These are phyloP conservation scores for Malacosoma neustria DNA, from an alignment of 2,888 invertebrate genomes.

Conservation along the genomic window DNA sequence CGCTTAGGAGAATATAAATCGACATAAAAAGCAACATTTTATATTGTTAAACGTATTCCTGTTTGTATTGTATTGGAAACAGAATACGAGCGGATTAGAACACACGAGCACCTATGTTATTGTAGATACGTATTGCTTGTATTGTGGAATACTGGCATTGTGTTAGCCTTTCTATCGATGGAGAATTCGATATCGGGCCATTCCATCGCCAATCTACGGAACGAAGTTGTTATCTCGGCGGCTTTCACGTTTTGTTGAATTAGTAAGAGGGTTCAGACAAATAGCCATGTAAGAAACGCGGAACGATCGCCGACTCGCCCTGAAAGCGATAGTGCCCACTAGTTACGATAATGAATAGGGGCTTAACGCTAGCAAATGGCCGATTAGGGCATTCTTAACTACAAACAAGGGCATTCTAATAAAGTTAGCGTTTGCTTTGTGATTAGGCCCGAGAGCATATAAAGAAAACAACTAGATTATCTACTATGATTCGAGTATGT, in stretches of 20 bases:
- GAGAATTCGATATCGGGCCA: conserved; percentile 20
- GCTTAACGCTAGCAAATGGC: conserved; percentile 57
- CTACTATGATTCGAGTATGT: too few species aligned
- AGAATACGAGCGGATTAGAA: not conserved
- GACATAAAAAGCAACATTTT: not conserved
- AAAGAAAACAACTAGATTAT: too few species aligned
- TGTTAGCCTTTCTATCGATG: not conserved
- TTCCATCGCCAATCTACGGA: conserved; percentile 39
- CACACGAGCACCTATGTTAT: not conserved
- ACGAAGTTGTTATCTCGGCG: conserved; percentile 47
- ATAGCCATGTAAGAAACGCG: conserved; percentile 48
- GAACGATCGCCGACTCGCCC: conserved; percentile 44
- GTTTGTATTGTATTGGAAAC: not conserved
- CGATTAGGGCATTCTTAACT: conserved; percentile 64
- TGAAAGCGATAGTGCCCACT: conserved; percentile 60
- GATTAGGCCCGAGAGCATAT: conserved; percentile 46
- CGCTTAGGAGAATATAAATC: not conserved
- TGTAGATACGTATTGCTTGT: not conserved
- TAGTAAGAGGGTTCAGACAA: conserved; percentile 60
- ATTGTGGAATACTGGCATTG: not conserved
- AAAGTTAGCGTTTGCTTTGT: conserved; percentile 58
- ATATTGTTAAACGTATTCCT: not conserved
- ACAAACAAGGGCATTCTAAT: conserved; percentile 55
- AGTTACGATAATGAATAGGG: conserved; percentile 64
- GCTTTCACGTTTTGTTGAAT: conserved; percentile 56